Evolutionary conservation across 2,888 invertebrate species (phyloP), one percentile per base, ranked within the genome.

Genomic region (Drosophila neotestacea): DNA sequence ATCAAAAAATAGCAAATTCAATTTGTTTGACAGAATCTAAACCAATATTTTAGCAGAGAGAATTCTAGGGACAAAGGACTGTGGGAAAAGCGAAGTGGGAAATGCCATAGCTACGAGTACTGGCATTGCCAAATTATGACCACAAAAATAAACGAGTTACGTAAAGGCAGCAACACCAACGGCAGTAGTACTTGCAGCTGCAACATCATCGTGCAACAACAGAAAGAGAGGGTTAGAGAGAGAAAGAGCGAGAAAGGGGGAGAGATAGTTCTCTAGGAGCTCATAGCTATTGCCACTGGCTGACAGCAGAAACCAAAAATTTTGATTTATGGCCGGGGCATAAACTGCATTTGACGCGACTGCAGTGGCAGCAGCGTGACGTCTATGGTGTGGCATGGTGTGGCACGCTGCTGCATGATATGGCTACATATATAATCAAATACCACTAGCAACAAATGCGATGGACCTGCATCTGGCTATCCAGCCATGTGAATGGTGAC

Each of bases 231-330:
- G 9, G 7, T 4, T 0, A 30, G 30, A 30, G 6, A 30, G 32
- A 32, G 32, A 32, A 2, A 32, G 7, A 32, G 32, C 9, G 32
- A 32, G 32, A 32, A 3, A 32, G 9, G 9, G 32, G 9, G 6
- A 32, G 6, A 41, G 28, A 42, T 32, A 22, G 41, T 41, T 32
- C 48, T 27, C 48, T 41, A 9, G 4, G 46, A 38, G 81, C 77
- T 88, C 79, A 74, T 76, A 69, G 88, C 88, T 68, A 81, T 89
- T 75, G 86, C 90, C 79, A 86, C 73, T 60, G 71, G 89, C 84
- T 89, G 90, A 90, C 90, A 90, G 81, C 73, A 81, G 79, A 81
- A 89, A 81, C 86, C 89, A 79, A 90, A 89, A 89, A 89, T 90
- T 89, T 90, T 90, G 89, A 90, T 90, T 90, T 90, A 90, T 90